Evolutionary conservation across 1,140 invertebrate genomes (phyloP).

Genomic region (Pseudomyrmex concolor): DNA sequence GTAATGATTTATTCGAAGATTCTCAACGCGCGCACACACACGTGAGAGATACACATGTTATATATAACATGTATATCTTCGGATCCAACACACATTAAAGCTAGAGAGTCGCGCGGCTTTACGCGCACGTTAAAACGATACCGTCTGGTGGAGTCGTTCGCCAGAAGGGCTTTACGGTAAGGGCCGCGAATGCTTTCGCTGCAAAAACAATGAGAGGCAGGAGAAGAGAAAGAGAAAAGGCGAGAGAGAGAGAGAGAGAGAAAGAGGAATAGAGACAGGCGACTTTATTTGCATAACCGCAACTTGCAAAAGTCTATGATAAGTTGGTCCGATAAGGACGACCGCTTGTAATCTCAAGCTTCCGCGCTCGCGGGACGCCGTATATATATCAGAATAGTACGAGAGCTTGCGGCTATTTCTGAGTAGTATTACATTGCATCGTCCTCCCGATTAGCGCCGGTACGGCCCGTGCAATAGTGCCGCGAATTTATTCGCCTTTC

Average conservation of each 20-base stretch:
- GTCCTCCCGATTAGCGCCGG: constrained; percentile 42
- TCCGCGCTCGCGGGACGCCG: constrained; percentile 70
- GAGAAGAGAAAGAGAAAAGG: neutral
- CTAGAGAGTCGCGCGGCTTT: constrained; percentile 15
- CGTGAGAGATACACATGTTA: neutral
- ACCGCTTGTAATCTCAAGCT: constrained; percentile 72
- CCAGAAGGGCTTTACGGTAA: constrained; percentile 68
- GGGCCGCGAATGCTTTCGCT: constrained; percentile 58
- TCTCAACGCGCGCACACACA: neutral
- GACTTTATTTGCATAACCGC: constrained; percentile 75
- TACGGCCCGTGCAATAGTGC: neutral
- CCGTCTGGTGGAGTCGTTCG: constrained; percentile 62
- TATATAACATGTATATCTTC: too few species aligned
- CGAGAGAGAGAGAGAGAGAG: constrained; percentile 3
- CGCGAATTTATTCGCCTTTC: constrained; percentile 28
- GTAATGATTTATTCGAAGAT: constrained; percentile 9
- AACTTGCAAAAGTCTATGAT: constrained; percentile 73
- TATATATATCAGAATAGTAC: constrained; percentile 64
- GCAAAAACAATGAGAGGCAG: constrained; percentile 66
- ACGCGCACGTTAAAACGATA: constrained; percentile 50
- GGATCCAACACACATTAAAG: neutral
- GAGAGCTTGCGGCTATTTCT: constrained; percentile 49
- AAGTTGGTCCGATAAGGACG: constrained; percentile 74
- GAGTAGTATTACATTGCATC: constrained; percentile 42
- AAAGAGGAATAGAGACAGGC: constrained; percentile 48